Evolutionary conservation across 2,888 invertebrate species (phyloP).

Genomic region (Luperina nickerlii): DNA sequence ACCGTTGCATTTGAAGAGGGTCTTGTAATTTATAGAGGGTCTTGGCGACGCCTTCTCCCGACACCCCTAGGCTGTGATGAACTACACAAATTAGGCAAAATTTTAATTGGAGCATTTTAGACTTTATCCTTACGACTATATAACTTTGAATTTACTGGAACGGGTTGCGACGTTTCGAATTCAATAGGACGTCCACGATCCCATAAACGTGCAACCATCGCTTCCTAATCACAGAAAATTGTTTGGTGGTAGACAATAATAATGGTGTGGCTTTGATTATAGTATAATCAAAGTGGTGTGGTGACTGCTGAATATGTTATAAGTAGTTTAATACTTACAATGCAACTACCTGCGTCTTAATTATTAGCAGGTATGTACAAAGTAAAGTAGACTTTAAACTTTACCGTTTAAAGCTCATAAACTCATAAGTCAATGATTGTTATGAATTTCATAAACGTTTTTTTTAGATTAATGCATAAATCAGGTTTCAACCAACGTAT

Average conservation of each 20-base stretch:
- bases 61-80: slow-evolving; percentile 42
- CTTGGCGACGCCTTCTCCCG: slow-evolving; percentile 48
- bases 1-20: slow-evolving; percentile 46
- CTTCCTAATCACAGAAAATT: slow-evolving; percentile 10
- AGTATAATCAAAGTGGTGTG: no score
- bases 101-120: slow-evolving; percentile 24
- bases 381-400: slow-evolving; percentile 10
- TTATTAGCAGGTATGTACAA: background rate
- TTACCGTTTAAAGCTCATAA: background rate
- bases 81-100: slow-evolving; percentile 38
- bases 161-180: background rate
- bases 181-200: slow-evolving; percentile 1
- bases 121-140: background rate
- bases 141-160: slow-evolving; percentile 13
- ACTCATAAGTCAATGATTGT: background rate
- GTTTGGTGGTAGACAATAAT: slow-evolving; percentile 24
- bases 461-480: background rate
- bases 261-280: slow-evolving; percentile 13
- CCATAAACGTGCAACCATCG: slow-evolving; percentile 1
- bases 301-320: background rate
- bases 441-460: background rate
- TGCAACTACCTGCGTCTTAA: slow-evolving; percentile 1
- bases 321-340: background rate
- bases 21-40: slow-evolving; percentile 55
- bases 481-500: background rate